phyloP scores from a whole-genome alignment of 2,888 invertebrate species.

The Trichogramma evanescens region DNA sequence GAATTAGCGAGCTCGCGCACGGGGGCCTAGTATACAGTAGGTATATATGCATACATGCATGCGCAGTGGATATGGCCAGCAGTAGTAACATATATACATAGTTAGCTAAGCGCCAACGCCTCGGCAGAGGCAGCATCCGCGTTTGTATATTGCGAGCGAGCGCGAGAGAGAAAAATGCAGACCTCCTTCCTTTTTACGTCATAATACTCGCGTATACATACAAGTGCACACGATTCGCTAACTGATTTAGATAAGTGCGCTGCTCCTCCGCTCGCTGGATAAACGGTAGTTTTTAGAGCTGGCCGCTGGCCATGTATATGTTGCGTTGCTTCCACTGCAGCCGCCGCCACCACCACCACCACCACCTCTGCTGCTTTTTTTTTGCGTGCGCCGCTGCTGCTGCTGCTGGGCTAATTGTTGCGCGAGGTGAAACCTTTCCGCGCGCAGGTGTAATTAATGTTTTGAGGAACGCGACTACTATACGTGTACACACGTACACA shows the following conservation, averaged over 20 bases:
- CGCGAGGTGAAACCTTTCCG: background rate
- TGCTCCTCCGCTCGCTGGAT: background rate
- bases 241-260: slow-evolving; percentile 17
- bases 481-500: background rate
- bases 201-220: background rate
- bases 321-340: no score
- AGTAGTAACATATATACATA: no score
- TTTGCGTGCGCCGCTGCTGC: background rate
- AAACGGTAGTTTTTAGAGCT: slow-evolving; percentile 6
- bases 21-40: no score
- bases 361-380: background rate
- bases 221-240: slow-evolving; percentile 13
- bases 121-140: background rate
- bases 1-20: slow-evolving; percentile 31
- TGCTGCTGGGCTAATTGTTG: background rate
- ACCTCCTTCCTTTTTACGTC: slow-evolving; percentile 11
- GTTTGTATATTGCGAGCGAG: background rate
- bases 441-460: background rate
- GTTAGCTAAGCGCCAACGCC: background rate
- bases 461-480: background rate
- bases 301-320: background rate
- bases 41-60: no score
- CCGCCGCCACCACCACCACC: no score
- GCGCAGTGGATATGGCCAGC: no score
- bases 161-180: background rate